Percentiles rank a stretch among this genome's conserved stretches.
These are phyloP conservation scores for Eleutherodactylus coqui DNA, from an alignment of 2,797 vertebrate genomes.

Conservation along the genomic window DNA sequence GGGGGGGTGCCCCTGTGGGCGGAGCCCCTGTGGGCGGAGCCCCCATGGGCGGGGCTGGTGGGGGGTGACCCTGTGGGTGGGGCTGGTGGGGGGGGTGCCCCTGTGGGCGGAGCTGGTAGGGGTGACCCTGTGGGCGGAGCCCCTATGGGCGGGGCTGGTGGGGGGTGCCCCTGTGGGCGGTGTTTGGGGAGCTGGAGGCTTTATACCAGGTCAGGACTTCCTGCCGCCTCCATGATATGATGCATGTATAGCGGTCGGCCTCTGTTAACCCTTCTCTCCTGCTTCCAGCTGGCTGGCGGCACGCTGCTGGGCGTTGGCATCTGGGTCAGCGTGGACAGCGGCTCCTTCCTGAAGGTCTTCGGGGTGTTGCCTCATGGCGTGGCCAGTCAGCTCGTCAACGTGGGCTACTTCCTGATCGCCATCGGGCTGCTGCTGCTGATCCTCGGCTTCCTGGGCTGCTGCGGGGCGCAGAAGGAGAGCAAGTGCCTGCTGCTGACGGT, in stretches of 20 bases:
- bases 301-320: constrained; percentile 83
- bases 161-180: too few relatives aligned
- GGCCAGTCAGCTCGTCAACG: constrained; percentile 77
- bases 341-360: constrained; percentile 78
- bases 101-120: too few relatives aligned
- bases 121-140: too few relatives aligned
- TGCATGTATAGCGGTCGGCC: background rate
- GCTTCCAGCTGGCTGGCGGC: constrained; percentile 78
- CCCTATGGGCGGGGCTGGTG: too few relatives aligned
- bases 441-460: constrained; percentile 86
- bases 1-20: too few relatives aligned
- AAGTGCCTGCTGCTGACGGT: constrained; percentile 90
- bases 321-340: constrained; percentile 82
- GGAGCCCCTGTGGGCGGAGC: too few relatives aligned
- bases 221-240: too few relatives aligned
- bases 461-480: constrained; percentile 83
- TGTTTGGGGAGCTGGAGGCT: too few relatives aligned
- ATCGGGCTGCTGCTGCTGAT: constrained; percentile 79
- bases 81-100: too few relatives aligned
- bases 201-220: too few relatives aligned
- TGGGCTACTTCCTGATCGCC: constrained; percentile 84
- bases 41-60: too few relatives aligned
- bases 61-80: too few relatives aligned
- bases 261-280: constrained; percentile 29
- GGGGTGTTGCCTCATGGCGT: constrained; percentile 73